These are phyloP conservation scores for Oligia latruncula DNA, from an alignment of 2,888 invertebrate genomes.

Conservation along the genomic window DNA sequence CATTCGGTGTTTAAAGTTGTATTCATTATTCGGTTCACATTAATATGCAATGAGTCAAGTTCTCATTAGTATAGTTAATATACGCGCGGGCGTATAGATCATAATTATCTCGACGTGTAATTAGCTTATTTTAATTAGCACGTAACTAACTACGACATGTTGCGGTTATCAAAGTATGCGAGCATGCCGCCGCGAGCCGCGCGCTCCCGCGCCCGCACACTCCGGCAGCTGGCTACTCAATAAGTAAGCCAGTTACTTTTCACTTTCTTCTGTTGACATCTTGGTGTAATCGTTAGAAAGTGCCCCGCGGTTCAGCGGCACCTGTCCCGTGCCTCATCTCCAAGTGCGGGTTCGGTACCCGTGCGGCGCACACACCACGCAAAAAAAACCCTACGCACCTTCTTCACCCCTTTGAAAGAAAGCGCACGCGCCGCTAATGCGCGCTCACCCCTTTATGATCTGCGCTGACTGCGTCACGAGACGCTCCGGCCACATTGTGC, in stretches of 20 bases:
- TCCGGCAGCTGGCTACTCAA: background rate
- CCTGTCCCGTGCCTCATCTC: conserved; percentile 29
- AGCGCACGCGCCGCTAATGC: conserved; percentile 58
- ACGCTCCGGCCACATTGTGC: conserved; percentile 30
- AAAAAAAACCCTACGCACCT: conserved; percentile 53
- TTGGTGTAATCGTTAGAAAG: conserved; percentile 24
- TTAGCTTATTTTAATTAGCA: conserved; percentile 43
- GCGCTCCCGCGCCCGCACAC: too few relatives aligned
- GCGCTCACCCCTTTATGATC: conserved; percentile 51
- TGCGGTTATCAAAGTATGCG: conserved; percentile 4
- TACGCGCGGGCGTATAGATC: conserved; percentile 2
- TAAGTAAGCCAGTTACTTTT: background rate
- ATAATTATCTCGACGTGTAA: conserved; percentile 28
- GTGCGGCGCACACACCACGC: conserved; percentile 34
- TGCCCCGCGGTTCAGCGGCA: conserved; percentile 15
- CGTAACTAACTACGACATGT: conserved; percentile 8
- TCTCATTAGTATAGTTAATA: conserved; percentile 34
- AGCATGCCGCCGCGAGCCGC: background rate
- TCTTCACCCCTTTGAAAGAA: conserved; percentile 53
- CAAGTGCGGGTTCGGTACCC: conserved; percentile 2
- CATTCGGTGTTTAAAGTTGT: too few relatives aligned
- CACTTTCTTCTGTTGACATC: conserved; percentile 33
- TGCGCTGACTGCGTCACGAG: conserved; percentile 23
- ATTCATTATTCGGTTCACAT: conserved; percentile 16
- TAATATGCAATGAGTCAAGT: conserved; percentile 19